Conservation (phyloP, 2,113 vertebrate genomes). For the Merops nubicus region DNA sequence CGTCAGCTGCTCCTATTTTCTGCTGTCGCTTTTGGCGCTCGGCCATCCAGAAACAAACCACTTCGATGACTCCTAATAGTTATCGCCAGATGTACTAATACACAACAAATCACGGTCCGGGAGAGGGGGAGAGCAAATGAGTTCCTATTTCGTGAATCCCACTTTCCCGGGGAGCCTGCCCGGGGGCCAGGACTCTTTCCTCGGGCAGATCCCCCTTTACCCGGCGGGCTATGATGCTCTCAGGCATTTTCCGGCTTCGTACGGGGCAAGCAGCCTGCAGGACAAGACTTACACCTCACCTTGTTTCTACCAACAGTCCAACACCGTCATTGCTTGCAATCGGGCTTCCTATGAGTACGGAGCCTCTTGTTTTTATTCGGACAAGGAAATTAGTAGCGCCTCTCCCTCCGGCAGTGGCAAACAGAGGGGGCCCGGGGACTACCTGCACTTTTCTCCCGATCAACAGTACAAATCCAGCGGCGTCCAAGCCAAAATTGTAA, state of each 20-base stretch:
- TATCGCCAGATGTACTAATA: conserved; percentile 91
- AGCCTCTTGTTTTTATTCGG: conserved; percentile 84
- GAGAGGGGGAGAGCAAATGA: conserved; percentile 85
- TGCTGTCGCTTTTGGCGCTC: conserved; percentile 89
- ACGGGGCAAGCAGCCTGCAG: conserved; percentile 81
- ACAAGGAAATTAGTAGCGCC: conserved; percentile 81
- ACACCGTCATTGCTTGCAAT: conserved; percentile 82
- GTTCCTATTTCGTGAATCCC: conserved; percentile 88
- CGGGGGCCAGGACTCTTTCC: conserved; percentile 81
- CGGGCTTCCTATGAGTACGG: conserved; percentile 84
- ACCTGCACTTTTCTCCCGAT: conserved; percentile 80
- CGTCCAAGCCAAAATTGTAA: conserved; percentile 78
- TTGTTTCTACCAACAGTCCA: conserved; percentile 85
- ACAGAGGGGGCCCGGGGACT: conserved; percentile 80
- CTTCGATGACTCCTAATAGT: conserved; percentile 90
- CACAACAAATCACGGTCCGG: conserved; percentile 88
- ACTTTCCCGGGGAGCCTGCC: conserved; percentile 85
- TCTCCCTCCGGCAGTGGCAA: conserved; percentile 77
- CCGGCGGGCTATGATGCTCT: conserved; percentile 82
- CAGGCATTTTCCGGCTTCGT: conserved; percentile 84
- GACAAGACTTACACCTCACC: conserved; percentile 83
- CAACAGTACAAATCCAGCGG: conserved; percentile 80
- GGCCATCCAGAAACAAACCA: conserved; percentile 91
- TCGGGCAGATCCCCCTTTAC: conserved; percentile 81
- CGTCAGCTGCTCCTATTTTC: conserved; percentile 92